Percentiles rank a stretch among this genome's conserved stretches.
phyloP scores from a whole-genome alignment of 1,140 invertebrate species.

The Bombus terrestris region DNA sequence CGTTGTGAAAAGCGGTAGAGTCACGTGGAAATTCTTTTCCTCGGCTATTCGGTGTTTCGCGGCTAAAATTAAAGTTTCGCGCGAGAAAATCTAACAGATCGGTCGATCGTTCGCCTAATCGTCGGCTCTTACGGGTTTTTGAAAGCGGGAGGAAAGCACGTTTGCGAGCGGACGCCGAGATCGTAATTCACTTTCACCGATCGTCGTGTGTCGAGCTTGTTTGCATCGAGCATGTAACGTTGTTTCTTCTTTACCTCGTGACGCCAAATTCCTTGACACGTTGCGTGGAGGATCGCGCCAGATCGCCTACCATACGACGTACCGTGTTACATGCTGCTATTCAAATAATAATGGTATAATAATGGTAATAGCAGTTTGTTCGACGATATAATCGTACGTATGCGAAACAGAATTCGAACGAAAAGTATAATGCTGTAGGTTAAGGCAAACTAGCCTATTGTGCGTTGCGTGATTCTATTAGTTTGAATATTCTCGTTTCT shows the following conservation, averaged over 20 bases:
- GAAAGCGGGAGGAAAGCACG: constrained; percentile 36
- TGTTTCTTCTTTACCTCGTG: not conserved
- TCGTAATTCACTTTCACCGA: constrained; percentile 48
- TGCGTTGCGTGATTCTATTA: not conserved
- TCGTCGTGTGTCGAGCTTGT: constrained; percentile 29
- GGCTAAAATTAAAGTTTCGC: not conserved
- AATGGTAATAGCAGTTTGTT: not conserved
- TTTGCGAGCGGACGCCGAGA: not conserved
- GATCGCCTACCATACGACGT: not conserved
- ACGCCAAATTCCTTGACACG: not conserved
- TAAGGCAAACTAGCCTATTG: not conserved
- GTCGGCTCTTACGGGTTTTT: constrained; percentile 11
- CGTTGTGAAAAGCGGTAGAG: no score
- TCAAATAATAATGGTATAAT: not conserved
- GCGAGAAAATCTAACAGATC: not conserved
- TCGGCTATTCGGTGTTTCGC: no score
- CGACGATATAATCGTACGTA: not conserved
- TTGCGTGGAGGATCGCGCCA: not conserved
- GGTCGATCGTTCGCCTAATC: not conserved
- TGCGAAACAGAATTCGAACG: not conserved
- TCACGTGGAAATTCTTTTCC: no score
- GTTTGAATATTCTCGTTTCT: not conserved
- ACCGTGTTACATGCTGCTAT: not conserved
- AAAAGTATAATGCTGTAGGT: not conserved
- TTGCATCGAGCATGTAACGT: constrained; percentile 19